Evolutionary conservation across 1,140 invertebrate genomes (phyloP).

Genomic region (Caerostris extrusa): DNA sequence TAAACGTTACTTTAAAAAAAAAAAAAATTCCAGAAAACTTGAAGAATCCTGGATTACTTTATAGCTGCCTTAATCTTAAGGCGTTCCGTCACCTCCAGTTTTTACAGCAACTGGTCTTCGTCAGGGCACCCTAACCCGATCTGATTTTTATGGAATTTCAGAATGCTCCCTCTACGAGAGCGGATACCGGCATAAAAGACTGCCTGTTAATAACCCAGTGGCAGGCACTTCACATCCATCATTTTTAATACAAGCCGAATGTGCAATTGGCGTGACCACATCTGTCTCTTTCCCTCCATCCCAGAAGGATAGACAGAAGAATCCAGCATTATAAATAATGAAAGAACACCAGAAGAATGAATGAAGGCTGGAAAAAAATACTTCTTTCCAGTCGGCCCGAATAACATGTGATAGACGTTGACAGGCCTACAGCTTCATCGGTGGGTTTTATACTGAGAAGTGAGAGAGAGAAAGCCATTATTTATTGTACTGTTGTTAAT

Average conservation of each 20-base stretch:
- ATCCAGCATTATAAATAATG: conserved; percentile 71
- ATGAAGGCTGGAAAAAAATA: conserved; percentile 1
- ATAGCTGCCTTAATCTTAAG: too few species aligned
- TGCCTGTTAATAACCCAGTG: conserved; percentile 76
- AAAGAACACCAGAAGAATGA: conserved; percentile 66
- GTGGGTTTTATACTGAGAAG: background rate
- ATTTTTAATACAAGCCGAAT: conserved; percentile 75
- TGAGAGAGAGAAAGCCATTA: conserved; percentile 30
- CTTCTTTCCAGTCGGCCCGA: conserved; percentile 56
- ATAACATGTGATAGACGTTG: conserved; percentile 74
- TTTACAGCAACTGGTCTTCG: background rate
- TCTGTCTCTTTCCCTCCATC: conserved; percentile 53
- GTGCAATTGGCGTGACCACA: conserved; percentile 72
- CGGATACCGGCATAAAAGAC: conserved; percentile 68
- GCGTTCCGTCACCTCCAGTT: background rate
- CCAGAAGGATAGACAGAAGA: background rate
- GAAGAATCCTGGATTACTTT: too few species aligned
- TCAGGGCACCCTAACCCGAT: background rate
- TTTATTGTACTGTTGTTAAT: conserved; percentile 71
- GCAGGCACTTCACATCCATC: conserved; percentile 73
- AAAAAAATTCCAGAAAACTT: too few species aligned
- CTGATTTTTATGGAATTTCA: background rate
- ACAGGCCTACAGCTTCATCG: conserved; percentile 73
- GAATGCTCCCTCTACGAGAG: background rate
- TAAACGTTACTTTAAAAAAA: too few species aligned